Percentiles rank a stretch among this genome's conserved stretches.
phyloP scores from a whole-genome alignment of 2,888 invertebrate genomes.

The Agrilus biguttatus region DNA sequence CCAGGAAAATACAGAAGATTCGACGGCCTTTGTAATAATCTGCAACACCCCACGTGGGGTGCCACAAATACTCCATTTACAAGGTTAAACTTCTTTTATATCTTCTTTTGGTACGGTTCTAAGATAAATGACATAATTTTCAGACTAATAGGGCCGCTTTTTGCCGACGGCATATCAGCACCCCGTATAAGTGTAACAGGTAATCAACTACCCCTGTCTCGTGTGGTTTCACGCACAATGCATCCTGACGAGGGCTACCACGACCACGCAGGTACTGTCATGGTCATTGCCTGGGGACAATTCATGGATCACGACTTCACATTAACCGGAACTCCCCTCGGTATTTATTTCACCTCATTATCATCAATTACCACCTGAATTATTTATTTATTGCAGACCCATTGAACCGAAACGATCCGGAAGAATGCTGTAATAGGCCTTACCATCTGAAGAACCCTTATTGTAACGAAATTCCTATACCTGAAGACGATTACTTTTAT shows the following conservation, averaged over 20 bases:
- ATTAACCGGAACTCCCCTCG: constrained; percentile 73
- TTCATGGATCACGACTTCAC: constrained; percentile 93
- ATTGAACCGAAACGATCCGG: constrained; percentile 74
- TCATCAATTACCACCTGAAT: not conserved
- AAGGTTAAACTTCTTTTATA: constrained; percentile 39
- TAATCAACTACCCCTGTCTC: constrained; percentile 60
- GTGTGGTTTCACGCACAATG: constrained; percentile 79
- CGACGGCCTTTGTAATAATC: constrained; percentile 81
- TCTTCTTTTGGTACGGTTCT: too few relatives aligned
- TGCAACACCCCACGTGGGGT: constrained; percentile 83
- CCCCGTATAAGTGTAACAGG: constrained; percentile 71
- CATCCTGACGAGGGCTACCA: constrained; percentile 88
- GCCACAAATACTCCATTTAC: constrained; percentile 74
- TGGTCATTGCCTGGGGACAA: constrained; percentile 90
- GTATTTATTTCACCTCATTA: constrained; percentile 33
- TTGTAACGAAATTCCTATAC: constrained; percentile 78
- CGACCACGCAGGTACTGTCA: constrained; percentile 85
- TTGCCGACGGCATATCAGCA: constrained; percentile 70
- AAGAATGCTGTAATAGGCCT: constrained; percentile 77
- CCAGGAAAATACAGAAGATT: constrained; percentile 76
- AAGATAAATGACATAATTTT: constrained; percentile 3
- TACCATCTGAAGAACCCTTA: constrained; percentile 76
- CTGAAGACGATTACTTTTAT: constrained; percentile 85
- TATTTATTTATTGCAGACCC: constrained; percentile 44
- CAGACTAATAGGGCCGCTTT: constrained; percentile 65